phyloP scores from a whole-genome alignment of 2,888 invertebrate species.

The Ferdinandea cuprea region DNA sequence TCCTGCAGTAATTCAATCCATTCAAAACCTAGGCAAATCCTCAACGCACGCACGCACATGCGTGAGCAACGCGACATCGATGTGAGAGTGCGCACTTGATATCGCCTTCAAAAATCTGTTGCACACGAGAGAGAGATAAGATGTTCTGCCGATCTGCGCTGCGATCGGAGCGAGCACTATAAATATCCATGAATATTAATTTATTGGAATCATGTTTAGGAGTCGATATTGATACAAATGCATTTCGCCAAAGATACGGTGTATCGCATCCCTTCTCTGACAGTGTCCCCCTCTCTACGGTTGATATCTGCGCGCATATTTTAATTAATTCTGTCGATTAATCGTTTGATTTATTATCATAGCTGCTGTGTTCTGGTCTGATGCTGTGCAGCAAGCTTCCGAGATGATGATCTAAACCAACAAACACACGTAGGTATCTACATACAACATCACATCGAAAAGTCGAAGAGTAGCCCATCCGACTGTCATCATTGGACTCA shows the following conservation, averaged over 20 bases:
- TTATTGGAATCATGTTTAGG: slow-evolving; percentile 83
- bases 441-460: neutral
- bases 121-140: slow-evolving; percentile 55
- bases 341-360: slow-evolving; percentile 79
- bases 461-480: slow-evolving; percentile 27
- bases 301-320: slow-evolving; percentile 73
- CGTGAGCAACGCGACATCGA: slow-evolving; percentile 10
- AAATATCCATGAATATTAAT: slow-evolving; percentile 80
- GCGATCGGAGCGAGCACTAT: slow-evolving; percentile 39
- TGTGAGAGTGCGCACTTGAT: slow-evolving; percentile 22
- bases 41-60: slow-evolving; percentile 31
- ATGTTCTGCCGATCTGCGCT: slow-evolving; percentile 44
- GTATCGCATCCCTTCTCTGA: slow-evolving; percentile 57
- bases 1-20: slow-evolving; percentile 11
- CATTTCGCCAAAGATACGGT: slow-evolving; percentile 77
- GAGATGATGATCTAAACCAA: slow-evolving; percentile 34
- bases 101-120: slow-evolving; percentile 59
- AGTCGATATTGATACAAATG: slow-evolving; percentile 83
- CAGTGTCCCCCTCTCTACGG: slow-evolving; percentile 6
- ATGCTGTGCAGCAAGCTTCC: slow-evolving; percentile 25
- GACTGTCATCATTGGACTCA: slow-evolving; percentile 51
- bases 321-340: slow-evolving; percentile 82
- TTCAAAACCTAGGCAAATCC: slow-evolving; percentile 3
- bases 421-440: neutral
- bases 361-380: slow-evolving; percentile 75